Conservation (phyloP, 1,140 invertebrate genomes). For the Zaprionus capensis region DNA sequence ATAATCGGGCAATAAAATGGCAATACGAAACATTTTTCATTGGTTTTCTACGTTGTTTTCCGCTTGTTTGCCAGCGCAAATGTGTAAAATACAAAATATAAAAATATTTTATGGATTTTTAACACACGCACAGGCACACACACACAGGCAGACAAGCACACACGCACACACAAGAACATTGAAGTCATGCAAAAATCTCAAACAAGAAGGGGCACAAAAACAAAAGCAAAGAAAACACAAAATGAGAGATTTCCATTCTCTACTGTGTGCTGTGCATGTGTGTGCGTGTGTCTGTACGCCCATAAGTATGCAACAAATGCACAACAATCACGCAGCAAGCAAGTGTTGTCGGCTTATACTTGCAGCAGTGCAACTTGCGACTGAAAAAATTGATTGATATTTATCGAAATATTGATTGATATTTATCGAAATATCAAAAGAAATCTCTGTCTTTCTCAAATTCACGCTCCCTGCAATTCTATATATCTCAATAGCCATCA, state of each 20-base stretch:
- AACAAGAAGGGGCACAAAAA: slow-evolving; percentile 24
- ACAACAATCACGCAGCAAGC: background rate
- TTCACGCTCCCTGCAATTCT: background rate
- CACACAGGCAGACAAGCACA: slow-evolving; percentile 16
- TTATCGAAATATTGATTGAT: background rate
- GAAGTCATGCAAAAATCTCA: slow-evolving; percentile 47
- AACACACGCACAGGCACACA: slow-evolving; percentile 12
- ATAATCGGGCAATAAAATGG: slow-evolving; percentile 54
- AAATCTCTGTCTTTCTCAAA: background rate
- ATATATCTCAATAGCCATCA: background rate
- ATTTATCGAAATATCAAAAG: background rate
- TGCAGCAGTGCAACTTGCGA: background rate
- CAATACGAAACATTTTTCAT: slow-evolving; percentile 30
- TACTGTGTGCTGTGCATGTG: background rate
- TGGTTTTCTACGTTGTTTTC: slow-evolving; percentile 18
- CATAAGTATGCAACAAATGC: slow-evolving; percentile 26
- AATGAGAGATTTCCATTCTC: slow-evolving; percentile 59
- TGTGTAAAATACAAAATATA: slow-evolving; percentile 43
- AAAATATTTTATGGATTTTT: slow-evolving; percentile 47
- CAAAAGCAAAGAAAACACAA: slow-evolving; percentile 47
- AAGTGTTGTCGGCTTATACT: background rate
- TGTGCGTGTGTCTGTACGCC: slow-evolving; percentile 14
- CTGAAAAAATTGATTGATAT: background rate
- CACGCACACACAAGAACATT: slow-evolving; percentile 15
- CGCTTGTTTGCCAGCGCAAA: slow-evolving; percentile 29